These are phyloP conservation scores for Auanema sp. DNA, from an alignment of 2,888 invertebrate species.

Conservation along the genomic window DNA sequence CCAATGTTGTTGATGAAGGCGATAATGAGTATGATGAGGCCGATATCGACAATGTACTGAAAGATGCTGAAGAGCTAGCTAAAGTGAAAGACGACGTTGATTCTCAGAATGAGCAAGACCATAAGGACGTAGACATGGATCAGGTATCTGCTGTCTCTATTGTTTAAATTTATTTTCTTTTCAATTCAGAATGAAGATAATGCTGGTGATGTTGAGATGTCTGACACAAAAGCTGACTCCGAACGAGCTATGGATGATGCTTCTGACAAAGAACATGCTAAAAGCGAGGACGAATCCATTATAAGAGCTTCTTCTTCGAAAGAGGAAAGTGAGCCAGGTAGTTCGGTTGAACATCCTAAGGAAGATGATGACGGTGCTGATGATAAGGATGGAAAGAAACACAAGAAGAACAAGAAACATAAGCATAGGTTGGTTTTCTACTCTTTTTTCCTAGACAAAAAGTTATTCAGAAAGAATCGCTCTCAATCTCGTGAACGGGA, in stretches of 20 bases:
- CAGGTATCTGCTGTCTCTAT: no score
- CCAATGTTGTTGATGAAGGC: not conserved
- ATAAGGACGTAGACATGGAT: slow-evolving; percentile 6
- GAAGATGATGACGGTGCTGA: slow-evolving; percentile 19
- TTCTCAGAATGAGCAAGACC: slow-evolving; percentile 1
- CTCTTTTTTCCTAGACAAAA: not conserved
- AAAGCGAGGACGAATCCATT: slow-evolving; percentile 1
- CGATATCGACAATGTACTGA: slow-evolving; percentile 21
- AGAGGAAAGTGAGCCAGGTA: slow-evolving; percentile 11
- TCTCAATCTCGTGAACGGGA: not conserved
- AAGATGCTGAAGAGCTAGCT: slow-evolving; percentile 19
- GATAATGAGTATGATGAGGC: slow-evolving; percentile 19
- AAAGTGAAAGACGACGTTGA: not conserved
- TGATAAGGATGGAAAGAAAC: slow-evolving; percentile 35
- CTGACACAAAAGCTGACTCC: not conserved
- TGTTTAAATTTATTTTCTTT: no score
- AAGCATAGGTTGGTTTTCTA: slow-evolving; percentile 16
- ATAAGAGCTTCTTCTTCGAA: slow-evolving; percentile 10
- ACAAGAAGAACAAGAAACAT: slow-evolving; percentile 45
- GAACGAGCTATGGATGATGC: not conserved
- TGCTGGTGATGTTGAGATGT: not conserved
- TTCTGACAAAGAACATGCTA: slow-evolving; percentile 10
- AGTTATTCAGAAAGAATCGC: not conserved
- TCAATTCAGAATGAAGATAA: not conserved
- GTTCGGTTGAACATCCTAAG: no score